Evolutionary conservation across 2,888 invertebrate genomes (phyloP), one percentile per base, ranked within the genome.

Genomic region (Andrena trimmerana): DNA sequence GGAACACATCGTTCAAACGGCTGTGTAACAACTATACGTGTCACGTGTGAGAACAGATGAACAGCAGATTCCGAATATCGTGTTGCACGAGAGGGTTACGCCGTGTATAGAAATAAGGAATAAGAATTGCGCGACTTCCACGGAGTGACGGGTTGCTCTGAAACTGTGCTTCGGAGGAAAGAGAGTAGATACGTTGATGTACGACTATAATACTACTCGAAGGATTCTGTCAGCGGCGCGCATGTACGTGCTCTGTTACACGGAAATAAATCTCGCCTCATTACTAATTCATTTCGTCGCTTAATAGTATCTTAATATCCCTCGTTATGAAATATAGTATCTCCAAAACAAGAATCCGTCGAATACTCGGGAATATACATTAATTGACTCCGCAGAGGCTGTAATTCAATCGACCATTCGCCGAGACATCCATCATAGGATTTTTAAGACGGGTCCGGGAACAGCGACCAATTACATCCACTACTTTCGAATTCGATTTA

Each of bases 31-130:
- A 81, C 68, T 82, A 88, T 78, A 81, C 86, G 73, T 77, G 86
- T 80, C 90, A 87, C 80, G 85, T 89, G 88, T 84, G 84, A 57
- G 74, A 65, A 85, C 84, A 88, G 78, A 81, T 87, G 86, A 86
- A 78, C 78, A 79, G 66, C 89, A 89, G 82, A 88, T 86, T 90
- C 67, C 63, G 68, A 87, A 82, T 88, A 87, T 90, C 88, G 50
- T 74, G 68, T 90, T 89, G 84, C 88, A 74, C 29, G 76, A 83
- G 74, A 67, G 86, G 86, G 81, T 86, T 80, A 83, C 69, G 27
- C 59, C 31, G 20, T 4, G 67, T 24, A 50, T 59, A 70, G 60
- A 80, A 80, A 71, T n/a, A 66, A 20, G 75, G 27, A 50, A 81
- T 81, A 42, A 65, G 81, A 60, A 57, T 81, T 52, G 16, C 52